phyloP scores from a whole-genome alignment of 2,888 invertebrate species.

The Tenthredo distinguenda region DNA sequence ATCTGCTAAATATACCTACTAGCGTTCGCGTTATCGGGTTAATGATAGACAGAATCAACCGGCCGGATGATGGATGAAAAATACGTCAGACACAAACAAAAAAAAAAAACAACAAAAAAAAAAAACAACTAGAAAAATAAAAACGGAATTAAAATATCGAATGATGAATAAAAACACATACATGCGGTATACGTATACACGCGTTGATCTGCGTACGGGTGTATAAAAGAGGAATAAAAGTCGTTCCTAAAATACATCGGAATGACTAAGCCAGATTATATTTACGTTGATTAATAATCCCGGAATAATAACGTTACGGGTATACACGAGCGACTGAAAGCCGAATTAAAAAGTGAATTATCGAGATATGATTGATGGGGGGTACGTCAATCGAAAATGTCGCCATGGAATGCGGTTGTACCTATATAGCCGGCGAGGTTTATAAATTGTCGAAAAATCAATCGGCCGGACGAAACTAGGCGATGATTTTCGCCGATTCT shows the following conservation, averaged over 20 bases:
- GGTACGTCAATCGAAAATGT: conserved; percentile 1
- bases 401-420: not conserved
- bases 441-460: not conserved
- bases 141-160: not conserved
- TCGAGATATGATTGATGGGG: conserved; percentile 13
- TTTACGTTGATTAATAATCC: conserved; percentile 37
- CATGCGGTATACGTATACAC: not conserved
- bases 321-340: conserved; percentile 1
- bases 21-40: not conserved
- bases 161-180: not conserved
- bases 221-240: not conserved
- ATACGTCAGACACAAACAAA: not conserved
- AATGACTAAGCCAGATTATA: not conserved
- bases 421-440: too few relatives aligned
- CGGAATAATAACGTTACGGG: not conserved
- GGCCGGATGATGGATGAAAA: conserved; percentile 10
- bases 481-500: too few relatives aligned
- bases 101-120: not conserved
- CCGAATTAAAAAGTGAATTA: conserved; percentile 37
- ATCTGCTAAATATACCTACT: not conserved
- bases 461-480: not conserved
- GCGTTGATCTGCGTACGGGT: not conserved
- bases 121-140: too few relatives aligned
- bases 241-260: not conserved
- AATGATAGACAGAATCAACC: conserved; percentile 23